Conservation (phyloP, 2,113 vertebrate species). For the Platanista minor region DNA sequence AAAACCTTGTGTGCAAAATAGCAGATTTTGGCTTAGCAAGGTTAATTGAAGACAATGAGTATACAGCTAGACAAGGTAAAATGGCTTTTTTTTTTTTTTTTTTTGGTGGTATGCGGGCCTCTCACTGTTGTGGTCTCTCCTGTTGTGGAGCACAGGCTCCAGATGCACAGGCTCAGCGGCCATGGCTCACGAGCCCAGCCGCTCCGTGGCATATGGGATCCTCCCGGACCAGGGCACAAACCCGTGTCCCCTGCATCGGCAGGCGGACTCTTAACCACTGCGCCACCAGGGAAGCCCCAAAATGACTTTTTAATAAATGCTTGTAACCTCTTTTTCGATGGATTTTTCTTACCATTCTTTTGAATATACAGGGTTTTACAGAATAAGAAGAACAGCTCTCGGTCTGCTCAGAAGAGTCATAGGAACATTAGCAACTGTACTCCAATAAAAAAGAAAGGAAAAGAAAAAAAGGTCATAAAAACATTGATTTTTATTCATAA, state of each 20-base stretch:
- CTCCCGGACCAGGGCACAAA: too few species aligned
- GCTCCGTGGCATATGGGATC: too few species aligned
- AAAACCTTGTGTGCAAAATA: slow-evolving; percentile 97
- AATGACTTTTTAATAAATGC: slow-evolving; percentile 42
- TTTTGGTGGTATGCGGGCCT: too few species aligned
- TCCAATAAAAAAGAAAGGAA: too few species aligned
- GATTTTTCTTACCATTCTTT: not conserved
- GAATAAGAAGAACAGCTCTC: slow-evolving; percentile 20
- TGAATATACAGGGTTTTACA: not conserved
- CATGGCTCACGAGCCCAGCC: too few species aligned
- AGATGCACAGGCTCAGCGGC: too few species aligned
- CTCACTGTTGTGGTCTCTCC: too few species aligned
- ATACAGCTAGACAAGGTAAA: slow-evolving; percentile 95
- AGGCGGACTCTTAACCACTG: too few species aligned
- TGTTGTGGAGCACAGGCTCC: too few species aligned
- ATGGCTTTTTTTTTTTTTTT: slow-evolving; percentile 56
- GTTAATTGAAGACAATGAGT: slow-evolving; percentile 97
- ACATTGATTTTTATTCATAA: slow-evolving; percentile 34
- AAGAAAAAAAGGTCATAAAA: not conserved
- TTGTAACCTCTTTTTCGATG: not conserved
- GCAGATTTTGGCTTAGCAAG: slow-evolving; percentile 96
- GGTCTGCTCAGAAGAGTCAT: not conserved
- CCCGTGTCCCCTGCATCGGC: too few species aligned
- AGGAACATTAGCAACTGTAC: not conserved
- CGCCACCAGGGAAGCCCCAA: too few species aligned